These are phyloP conservation scores for Crotalus horridus DNA, from an alignment of 2,113 vertebrate species.

Conservation along the genomic window DNA sequence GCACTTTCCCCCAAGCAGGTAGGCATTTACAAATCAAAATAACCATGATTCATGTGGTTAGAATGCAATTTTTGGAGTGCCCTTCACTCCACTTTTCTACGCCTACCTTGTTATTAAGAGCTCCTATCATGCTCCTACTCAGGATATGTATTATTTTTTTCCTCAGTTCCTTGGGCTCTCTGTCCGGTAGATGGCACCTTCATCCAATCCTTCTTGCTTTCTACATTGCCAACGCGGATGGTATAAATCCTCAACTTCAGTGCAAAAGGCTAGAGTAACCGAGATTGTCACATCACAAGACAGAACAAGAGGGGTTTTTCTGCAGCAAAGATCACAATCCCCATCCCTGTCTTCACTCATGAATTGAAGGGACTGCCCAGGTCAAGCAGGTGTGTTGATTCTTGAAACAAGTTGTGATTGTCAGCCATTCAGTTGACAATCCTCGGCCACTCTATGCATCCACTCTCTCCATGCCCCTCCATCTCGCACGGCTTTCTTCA, in stretches of 20 bases:
- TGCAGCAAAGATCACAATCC: no score
- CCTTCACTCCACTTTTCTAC: slow-evolving; percentile 42
- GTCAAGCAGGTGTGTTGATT: no score
- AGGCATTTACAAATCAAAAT: slow-evolving; percentile 71
- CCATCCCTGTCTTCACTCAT: no score
- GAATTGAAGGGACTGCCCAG: no score
- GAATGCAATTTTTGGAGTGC: slow-evolving; percentile 52
- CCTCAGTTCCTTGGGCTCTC: not conserved
- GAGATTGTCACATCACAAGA: no score
- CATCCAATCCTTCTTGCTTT: slow-evolving; percentile 27
- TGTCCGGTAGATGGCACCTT: slow-evolving; percentile 51
- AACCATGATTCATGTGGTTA: slow-evolving; percentile 61
- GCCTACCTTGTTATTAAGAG: slow-evolving; percentile 51
- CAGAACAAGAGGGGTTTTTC: no score
- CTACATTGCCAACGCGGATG: not conserved
- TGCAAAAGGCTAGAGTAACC: no score
- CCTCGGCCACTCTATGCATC: no score
- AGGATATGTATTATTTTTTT: not conserved
- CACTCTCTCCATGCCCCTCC: no score
- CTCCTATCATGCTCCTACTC: not conserved
- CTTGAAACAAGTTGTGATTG: no score
- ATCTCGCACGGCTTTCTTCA: no score
- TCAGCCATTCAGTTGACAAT: no score
- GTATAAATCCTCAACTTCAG: not conserved
- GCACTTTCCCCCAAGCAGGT: slow-evolving; percentile 57